These are phyloP conservation scores for Pagrus major DNA, from an alignment of 2,113 vertebrate genomes.

Conservation along the genomic window DNA sequence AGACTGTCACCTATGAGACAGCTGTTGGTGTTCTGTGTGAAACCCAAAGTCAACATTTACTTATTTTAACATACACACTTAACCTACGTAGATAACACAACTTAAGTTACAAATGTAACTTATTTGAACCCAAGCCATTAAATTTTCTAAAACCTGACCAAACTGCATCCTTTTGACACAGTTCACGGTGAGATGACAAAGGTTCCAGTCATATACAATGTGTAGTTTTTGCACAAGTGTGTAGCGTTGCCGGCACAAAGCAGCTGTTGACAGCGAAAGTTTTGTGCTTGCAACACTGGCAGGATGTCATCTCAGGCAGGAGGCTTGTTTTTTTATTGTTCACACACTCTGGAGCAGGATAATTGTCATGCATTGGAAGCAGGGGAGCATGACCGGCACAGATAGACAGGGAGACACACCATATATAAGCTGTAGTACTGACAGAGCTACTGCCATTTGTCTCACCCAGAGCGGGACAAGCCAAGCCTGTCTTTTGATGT, in stretches of 20 bases:
- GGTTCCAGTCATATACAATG: too few relatives aligned
- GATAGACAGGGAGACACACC: constrained; percentile 53
- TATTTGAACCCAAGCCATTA: too few relatives aligned
- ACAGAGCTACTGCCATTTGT: constrained; percentile 62
- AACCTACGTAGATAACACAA: too few relatives aligned
- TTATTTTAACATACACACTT: too few relatives aligned
- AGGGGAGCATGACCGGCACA: constrained; percentile 67
- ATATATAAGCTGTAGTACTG: constrained; percentile 51
- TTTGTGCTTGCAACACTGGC: constrained; percentile 17
- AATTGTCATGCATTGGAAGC: constrained; percentile 78
- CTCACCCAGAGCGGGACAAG: constrained; percentile 31
- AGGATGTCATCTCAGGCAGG: constrained; percentile 29
- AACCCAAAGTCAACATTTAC: too few relatives aligned
- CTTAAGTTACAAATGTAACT: too few relatives aligned
- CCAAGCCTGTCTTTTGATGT: constrained; percentile 50
- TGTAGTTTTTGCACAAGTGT: too few relatives aligned
- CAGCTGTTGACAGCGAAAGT: constrained; percentile 34
- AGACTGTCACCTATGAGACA: too few relatives aligned
- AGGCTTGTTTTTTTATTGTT: constrained; percentile 59
- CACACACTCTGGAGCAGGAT: constrained; percentile 49
- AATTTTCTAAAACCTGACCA: too few relatives aligned
- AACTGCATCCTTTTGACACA: too few relatives aligned
- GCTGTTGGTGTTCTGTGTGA: too few relatives aligned
- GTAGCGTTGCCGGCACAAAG: not conserved
- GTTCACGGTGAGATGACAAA: too few relatives aligned